Percentiles rank a stretch among this genome's conserved stretches.
Evolutionary conservation across 2,888 invertebrate genomes (phyloP).

Genomic region (Sarcophaga caerulescens): DNA sequence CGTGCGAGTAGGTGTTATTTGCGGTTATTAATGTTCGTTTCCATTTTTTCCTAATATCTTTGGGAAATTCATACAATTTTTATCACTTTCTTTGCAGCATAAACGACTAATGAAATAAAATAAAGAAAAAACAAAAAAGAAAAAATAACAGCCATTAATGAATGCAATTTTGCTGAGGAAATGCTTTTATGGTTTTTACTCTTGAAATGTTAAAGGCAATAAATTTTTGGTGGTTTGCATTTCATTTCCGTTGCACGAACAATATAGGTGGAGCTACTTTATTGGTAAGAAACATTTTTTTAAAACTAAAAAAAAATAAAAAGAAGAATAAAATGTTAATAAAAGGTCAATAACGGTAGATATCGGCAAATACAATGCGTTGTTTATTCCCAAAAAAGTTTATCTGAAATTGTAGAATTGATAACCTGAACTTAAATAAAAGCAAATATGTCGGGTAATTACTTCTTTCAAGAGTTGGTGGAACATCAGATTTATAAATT

Average conservation of each 20-base stretch:
- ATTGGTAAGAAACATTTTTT: not conserved
- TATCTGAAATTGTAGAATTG: too few species aligned
- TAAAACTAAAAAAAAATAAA: not conserved
- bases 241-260: not conserved
- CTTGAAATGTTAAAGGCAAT: not conserved
- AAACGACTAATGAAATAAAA: constrained; percentile 38
- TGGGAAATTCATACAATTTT: constrained; percentile 33
- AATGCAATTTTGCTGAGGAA: constrained; percentile 25
- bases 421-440: too few species aligned
- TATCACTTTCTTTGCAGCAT: constrained; percentile 40
- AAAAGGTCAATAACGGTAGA: too few species aligned
- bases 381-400: too few species aligned
- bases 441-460: too few species aligned
- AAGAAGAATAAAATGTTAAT: not conserved
- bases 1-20: constrained; percentile 40
- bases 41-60: constrained; percentile 23
- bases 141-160: constrained; percentile 2
- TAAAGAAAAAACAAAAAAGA: not conserved
- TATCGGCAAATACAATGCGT: too few species aligned
- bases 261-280: not conserved
- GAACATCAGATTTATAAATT: too few species aligned
- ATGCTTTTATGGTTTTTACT: constrained; percentile 2
- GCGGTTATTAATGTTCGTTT: constrained; percentile 27
- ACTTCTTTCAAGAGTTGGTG: too few species aligned
- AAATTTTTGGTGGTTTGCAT: not conserved